Evolutionary conservation across 2,888 invertebrate species (phyloP).

Genomic region (Trachelus iudaicus): DNA sequence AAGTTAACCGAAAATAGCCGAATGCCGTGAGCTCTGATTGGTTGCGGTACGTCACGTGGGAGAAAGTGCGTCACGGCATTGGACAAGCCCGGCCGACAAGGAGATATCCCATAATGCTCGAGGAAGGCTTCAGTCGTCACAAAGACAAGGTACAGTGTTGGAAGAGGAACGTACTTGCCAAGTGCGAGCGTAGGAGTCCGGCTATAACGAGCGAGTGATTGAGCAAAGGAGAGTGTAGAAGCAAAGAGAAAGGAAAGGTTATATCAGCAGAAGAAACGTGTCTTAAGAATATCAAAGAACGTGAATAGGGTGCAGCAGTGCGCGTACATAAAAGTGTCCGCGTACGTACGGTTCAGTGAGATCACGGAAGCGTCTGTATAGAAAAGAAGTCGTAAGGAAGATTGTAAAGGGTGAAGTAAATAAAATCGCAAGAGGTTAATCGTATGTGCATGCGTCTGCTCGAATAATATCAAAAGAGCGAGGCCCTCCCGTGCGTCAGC

Average conservation of each 20-base stretch:
- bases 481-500: background rate
- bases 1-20: constrained; percentile 22
- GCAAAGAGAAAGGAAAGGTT: constrained; percentile 7
- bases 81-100: constrained; percentile 11
- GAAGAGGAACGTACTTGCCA: constrained; percentile 27
- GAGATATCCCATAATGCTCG: constrained; percentile 28
- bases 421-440: constrained; percentile 1
- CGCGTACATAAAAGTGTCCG: constrained; percentile 15
- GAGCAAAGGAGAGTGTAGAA: constrained; percentile 17
- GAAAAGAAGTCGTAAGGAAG: background rate
- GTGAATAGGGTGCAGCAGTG: constrained; percentile 9
- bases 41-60: constrained; percentile 10
- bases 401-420: background rate
- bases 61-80: constrained; percentile 1
- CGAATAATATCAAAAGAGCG: background rate
- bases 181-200: constrained; percentile 28
- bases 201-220: constrained; percentile 17
- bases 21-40: constrained; percentile 13
- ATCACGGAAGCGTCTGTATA: constrained; percentile 18
- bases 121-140: constrained; percentile 36
- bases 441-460: background rate
- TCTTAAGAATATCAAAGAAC: constrained; percentile 9
- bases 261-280: constrained; percentile 13
- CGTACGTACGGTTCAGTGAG: constrained; percentile 13
- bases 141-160: constrained; percentile 40